Percentiles rank a stretch among this genome's conserved stretches.
These are phyloP conservation scores for Hypothenemus hampei DNA, from an alignment of 1,140 invertebrate genomes.

Conservation along the genomic window DNA sequence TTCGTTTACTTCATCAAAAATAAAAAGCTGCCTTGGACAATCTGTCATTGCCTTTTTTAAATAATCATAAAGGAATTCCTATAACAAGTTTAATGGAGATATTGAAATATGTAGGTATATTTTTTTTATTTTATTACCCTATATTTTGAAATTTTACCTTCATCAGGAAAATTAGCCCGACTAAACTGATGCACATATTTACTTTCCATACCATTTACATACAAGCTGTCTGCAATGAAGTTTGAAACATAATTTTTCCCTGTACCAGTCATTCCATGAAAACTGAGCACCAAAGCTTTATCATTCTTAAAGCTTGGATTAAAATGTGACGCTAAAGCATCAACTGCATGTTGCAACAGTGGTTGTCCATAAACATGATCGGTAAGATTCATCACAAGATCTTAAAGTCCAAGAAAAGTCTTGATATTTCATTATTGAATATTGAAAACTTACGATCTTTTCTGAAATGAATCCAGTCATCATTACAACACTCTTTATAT, in stretches of 20 bases:
- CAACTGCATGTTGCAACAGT: slow-evolving; percentile 53
- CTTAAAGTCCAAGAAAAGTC: no score
- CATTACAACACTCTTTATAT: slow-evolving; percentile 27
- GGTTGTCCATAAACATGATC: slow-evolving; percentile 61
- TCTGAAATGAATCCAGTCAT: slow-evolving; percentile 23
- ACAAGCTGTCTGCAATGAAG: slow-evolving; percentile 76
- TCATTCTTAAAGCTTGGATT: slow-evolving; percentile 45
- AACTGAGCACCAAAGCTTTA: slow-evolving; percentile 68
- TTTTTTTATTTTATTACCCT: slow-evolving; percentile 3
- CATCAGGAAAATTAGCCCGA: slow-evolving; percentile 69
- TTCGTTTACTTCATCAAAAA: slow-evolving; percentile 97
- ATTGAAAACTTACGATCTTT: slow-evolving; percentile 22
- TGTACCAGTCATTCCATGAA: slow-evolving; percentile 76
- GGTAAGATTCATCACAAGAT: slow-evolving; percentile 38
- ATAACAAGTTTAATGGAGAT: background rate
- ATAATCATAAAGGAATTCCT: slow-evolving; percentile 47
- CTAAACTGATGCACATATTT: slow-evolving; percentile 78
- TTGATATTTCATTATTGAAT: no score
- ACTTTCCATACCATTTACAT: slow-evolving; percentile 66
- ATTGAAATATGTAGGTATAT: no score
- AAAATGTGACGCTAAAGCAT: slow-evolving; percentile 55
- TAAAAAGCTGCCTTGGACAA: slow-evolving; percentile 79
- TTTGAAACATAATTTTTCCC: slow-evolving; percentile 86
- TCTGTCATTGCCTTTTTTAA: slow-evolving; percentile 57
- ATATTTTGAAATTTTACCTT: slow-evolving; percentile 34